Percentiles rank a stretch among this genome's conserved stretches.
Conservation (phyloP, 1,140 invertebrate species). For the Gonioctena quinquepunctata region DNA sequence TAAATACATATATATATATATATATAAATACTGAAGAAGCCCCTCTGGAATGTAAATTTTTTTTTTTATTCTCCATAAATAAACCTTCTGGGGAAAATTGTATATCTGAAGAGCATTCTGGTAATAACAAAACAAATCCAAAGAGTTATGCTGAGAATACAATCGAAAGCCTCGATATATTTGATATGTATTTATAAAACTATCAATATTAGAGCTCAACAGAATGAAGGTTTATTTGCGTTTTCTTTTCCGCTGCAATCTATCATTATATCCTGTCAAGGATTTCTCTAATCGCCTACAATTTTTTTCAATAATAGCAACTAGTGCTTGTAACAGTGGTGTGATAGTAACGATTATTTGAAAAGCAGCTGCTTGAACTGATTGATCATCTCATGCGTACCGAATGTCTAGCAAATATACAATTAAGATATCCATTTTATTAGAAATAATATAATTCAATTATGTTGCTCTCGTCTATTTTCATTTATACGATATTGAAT, state of each 20-base stretch:
- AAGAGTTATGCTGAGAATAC: too few relatives aligned
- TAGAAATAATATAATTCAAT: too few relatives aligned
- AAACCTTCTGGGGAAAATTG: too few relatives aligned
- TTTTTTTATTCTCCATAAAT: too few relatives aligned
- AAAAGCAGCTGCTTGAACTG: neutral
- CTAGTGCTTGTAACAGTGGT: neutral
- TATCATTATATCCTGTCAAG: neutral
- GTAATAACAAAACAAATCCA: too few relatives aligned
- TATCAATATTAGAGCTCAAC: neutral
- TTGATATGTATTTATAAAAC: neutral
- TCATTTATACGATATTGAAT: too few relatives aligned
- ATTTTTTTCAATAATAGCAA: neutral
- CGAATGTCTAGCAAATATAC: neutral
- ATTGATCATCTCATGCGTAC: neutral
- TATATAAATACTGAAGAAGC: too few relatives aligned
- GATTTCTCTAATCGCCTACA: neutral
- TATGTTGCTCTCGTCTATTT: too few relatives aligned
- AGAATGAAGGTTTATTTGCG: neutral
- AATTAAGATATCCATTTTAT: too few relatives aligned
- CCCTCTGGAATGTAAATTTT: too few relatives aligned
- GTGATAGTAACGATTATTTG: neutral
- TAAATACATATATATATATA: too few relatives aligned
- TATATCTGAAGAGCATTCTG: too few relatives aligned
- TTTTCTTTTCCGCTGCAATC: neutral
- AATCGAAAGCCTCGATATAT: neutral